Evolutionary conservation across 2,113 vertebrate genomes (phyloP), one percentile per base, ranked within the genome.

Genomic region (Oreocharis arfaki): DNA sequence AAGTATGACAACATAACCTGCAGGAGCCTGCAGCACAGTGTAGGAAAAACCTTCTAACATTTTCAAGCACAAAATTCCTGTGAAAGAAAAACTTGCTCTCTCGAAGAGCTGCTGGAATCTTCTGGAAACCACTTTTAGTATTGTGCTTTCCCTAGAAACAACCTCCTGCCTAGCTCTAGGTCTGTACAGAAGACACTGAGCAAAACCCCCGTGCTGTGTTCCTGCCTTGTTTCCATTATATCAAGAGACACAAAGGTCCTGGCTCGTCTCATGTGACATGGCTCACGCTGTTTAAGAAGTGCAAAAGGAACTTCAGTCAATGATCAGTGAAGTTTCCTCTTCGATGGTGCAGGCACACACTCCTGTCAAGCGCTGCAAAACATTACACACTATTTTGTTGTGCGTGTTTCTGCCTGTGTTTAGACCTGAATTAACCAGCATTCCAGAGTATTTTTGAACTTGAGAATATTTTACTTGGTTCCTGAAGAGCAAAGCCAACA

Each of bases 1-100:
- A 97, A 96, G 94, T 95, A 96, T 95, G 95, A 97, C 92, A 93
- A 93, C 95, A 95, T 96, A 93, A 83, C 59, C 23, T 84, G 71
- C 84, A 95, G 93, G 47, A 96, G 91, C 78, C 83, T 84, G 84
- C 76, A 84, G 83, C 76, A 86, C 3, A 2, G 37, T 24, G 16
- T 60, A 93, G 59, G 79, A 60, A 82, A 93, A 91, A 84, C 59
- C 10, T 42, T 46, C 33, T 46, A 84, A 82, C 1, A 0, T 64
- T 93, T 93, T 91, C 87, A 90, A 63, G 84, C 90, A 94, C 65
- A 94, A 89, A 87, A 94, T 91, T 91, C 82, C 49, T 64, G 20
- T 89, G 80, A 52, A 91, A 94, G 33, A 71, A 47, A 61, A 68
- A 42, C 7, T 83, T 1, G 2, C 16, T 78, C 26, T 13, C 32